Evolutionary conservation across 2,888 invertebrate genomes (phyloP).

Genomic region (Siphonodentalium dalli): DNA sequence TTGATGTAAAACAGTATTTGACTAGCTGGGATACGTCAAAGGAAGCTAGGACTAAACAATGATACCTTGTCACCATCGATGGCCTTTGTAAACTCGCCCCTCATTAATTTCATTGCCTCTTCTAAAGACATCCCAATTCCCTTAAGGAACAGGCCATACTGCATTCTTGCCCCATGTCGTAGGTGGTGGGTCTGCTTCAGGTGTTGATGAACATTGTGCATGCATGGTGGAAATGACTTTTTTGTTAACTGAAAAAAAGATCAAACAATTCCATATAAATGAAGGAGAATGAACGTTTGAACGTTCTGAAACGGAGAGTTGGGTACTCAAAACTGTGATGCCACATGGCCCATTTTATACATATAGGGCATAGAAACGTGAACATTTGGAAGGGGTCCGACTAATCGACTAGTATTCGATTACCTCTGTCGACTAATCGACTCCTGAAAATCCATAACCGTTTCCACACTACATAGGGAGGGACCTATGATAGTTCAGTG

Average conservation of each 20-base stretch:
- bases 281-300: too few species aligned
- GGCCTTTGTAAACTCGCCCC: constrained; percentile 84
- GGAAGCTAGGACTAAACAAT: not conserved
- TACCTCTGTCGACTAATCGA: too few species aligned
- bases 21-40: constrained; percentile 74
- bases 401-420: too few species aligned
- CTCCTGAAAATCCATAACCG: too few species aligned
- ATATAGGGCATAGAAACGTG: too few species aligned
- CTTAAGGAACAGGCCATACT: constrained; percentile 93
- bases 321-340: too few species aligned
- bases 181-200: constrained; percentile 85
- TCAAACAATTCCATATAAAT: not conserved
- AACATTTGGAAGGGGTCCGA: too few species aligned
- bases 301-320: too few species aligned
- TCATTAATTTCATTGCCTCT: constrained; percentile 89
- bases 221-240: constrained; percentile 93
- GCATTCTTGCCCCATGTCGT: constrained; percentile 81
- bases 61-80: constrained; percentile 76
- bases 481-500: too few species aligned
- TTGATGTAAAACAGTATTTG: constrained; percentile 85
- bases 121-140: constrained; percentile 91
- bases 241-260: constrained; percentile 72
- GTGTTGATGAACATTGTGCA: constrained; percentile 86
- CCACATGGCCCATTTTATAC: too few species aligned
- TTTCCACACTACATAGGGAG: too few species aligned